Percentiles rank a stretch among this genome's conserved stretches.
Evolutionary conservation across 2,113 vertebrate species (phyloP).

Genomic region (Polypterus senegalus): DNA sequence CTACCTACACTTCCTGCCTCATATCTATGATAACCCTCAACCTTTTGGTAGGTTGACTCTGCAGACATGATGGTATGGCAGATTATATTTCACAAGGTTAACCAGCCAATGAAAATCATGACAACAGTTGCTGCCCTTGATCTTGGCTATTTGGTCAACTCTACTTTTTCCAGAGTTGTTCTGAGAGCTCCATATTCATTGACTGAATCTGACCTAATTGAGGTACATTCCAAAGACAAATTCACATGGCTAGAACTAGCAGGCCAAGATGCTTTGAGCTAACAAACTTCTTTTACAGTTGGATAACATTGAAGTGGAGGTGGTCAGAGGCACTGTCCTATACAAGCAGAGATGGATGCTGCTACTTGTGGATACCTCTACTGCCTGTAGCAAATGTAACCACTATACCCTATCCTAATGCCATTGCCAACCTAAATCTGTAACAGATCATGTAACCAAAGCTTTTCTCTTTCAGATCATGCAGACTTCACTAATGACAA

Average conservation of each 20-base stretch:
- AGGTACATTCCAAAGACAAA: too few species aligned
- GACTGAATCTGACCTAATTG: constrained; percentile 12
- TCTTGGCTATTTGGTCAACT: constrained; percentile 23
- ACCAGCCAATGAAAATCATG: neutral
- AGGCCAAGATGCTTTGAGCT: too few species aligned
- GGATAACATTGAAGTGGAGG: constrained; percentile 21
- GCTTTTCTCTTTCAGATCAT: constrained; percentile 13
- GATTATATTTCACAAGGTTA: constrained; percentile 20
- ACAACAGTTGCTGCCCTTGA: constrained; percentile 11
- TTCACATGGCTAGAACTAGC: too few species aligned
- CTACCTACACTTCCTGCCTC: too few species aligned
- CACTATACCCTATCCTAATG: neutral
- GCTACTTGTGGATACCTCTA: constrained; percentile 19
- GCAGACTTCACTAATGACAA: constrained; percentile 19
- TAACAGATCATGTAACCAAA: neutral
- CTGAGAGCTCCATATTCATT: constrained; percentile 29
- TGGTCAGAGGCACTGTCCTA: constrained; percentile 21
- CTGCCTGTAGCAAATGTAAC: constrained; percentile 24
- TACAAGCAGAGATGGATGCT: constrained; percentile 15
- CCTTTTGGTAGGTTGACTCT: too few species aligned
- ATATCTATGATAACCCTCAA: too few species aligned
- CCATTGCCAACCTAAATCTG: neutral
- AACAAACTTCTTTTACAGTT: constrained; percentile 18
- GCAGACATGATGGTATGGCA: constrained; percentile 5
- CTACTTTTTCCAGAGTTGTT: constrained; percentile 11